Base-by-base conservation (phyloP, 2,113 vertebrate genomes). In the Thymallus thymallus region DNA sequence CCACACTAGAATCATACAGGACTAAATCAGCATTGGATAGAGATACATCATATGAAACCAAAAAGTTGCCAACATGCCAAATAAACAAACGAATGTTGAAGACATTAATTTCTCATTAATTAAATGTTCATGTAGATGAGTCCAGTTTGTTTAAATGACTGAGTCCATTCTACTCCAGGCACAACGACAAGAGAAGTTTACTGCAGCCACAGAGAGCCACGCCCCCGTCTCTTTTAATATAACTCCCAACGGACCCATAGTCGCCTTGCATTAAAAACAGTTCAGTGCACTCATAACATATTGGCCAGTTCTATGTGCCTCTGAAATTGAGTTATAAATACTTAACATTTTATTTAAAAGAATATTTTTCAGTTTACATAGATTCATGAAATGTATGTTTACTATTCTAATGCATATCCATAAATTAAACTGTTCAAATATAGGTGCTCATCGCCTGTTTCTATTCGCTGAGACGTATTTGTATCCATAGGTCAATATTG, bases 361-460 rank as follows among this genome's bases (percentile, higher is more conserved):
- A 9, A 41, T 0, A 41, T 41, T 10, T 41, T 41, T 10, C 9
- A 10, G 7, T 10, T 10, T 2, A 41, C 26, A 26, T 26, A 26
- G 58, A 84, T 83, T n/a, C 29, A 62, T 1, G 70, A 87, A 76
- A 71, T 20, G 35, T 41, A 71, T 20, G 35, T 41, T 10, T 32
- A 32, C 5, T 35, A 35, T 35, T 35, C 32, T 1, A 10, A 41
- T 41, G 9, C 35, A 41, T 41, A 41, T 41, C 0, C 35, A 41
- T 41, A 41, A 9, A 76, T 82, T 16, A 10, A 41, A 41, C 35
- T 10, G 9, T 41, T 41, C 35, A 41, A 41, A 41, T 41, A 41
- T 41, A 41, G 35, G 35, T 9, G 35, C 35, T 41, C 9, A 41
- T 41, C 9, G 10, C 9, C 35, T 2, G 35, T 41, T 41, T 41